Evolutionary conservation across 2,113 vertebrate species (phyloP).

Genomic region (Cottus gobio): DNA sequence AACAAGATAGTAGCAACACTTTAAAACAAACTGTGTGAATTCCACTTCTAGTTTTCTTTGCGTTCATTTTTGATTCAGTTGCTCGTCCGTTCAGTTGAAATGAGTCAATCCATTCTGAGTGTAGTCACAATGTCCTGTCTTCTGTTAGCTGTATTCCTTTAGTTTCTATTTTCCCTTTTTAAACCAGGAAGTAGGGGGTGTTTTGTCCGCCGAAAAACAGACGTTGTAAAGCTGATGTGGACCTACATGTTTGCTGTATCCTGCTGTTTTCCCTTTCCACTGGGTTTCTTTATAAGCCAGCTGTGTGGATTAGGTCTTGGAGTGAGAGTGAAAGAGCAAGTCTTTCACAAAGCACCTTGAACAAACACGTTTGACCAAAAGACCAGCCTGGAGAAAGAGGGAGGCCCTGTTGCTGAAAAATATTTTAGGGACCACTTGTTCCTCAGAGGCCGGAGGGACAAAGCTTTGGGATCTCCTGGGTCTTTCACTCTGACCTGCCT

Average conservation of each 20-base stretch:
- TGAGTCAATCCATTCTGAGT: background rate
- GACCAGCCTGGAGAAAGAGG: slow-evolving; percentile 23
- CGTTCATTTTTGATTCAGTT: background rate
- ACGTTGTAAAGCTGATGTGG: slow-evolving; percentile 24
- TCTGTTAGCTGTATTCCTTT: background rate
- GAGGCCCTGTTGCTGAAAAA: slow-evolving; percentile 46
- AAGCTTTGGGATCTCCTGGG: slow-evolving; percentile 50
- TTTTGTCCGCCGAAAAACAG: background rate
- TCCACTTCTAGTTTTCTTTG: background rate
- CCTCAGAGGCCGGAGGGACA: slow-evolving; percentile 51
- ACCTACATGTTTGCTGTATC: slow-evolving; percentile 49
- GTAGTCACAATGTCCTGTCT: background rate
- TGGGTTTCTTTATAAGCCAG: slow-evolving; percentile 42
- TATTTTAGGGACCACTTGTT: slow-evolving; percentile 63
- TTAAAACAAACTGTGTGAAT: slow-evolving; percentile 27
- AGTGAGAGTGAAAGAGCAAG: slow-evolving; percentile 49
- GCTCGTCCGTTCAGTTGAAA: background rate
- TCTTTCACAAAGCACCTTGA: slow-evolving; percentile 56
- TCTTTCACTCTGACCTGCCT: slow-evolving; percentile 56
- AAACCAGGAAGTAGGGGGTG: background rate
- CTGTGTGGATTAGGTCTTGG: slow-evolving; percentile 39
- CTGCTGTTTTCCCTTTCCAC: slow-evolving; percentile 45
- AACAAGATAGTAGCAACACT: slow-evolving; percentile 7
- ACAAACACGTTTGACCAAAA: slow-evolving; percentile 63
- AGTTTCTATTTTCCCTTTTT: background rate